phyloP scores from a whole-genome alignment of 2,797 vertebrate species.

The Rhinichthys osculus region DNA sequence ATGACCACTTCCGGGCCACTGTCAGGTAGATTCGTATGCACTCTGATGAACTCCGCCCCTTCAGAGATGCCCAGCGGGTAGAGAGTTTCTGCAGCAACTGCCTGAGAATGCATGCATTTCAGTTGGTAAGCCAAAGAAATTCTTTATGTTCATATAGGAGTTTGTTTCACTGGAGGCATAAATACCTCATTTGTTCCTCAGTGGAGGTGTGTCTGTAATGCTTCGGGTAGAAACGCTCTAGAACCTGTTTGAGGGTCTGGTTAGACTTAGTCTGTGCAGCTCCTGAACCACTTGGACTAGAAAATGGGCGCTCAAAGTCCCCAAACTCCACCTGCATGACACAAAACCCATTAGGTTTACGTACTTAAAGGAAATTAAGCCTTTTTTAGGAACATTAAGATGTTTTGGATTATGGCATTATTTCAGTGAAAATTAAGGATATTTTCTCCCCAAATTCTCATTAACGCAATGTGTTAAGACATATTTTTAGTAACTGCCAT shows the following conservation, averaged over 20 bases:
- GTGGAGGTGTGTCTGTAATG: constrained; percentile 86
- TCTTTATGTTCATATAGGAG: neutral
- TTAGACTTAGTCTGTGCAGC: constrained; percentile 86
- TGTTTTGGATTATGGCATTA: neutral
- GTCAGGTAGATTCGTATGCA: constrained; percentile 95
- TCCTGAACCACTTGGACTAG: constrained; percentile 79
- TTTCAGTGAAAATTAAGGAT: neutral
- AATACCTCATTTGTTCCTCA: constrained; percentile 92
- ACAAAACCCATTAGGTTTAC: neutral
- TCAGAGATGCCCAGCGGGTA: constrained; percentile 91
- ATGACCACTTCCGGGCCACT: constrained; percentile 94
- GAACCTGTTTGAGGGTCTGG: constrained; percentile 91
- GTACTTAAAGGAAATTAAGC: neutral
- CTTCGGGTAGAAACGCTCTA: constrained; percentile 95
- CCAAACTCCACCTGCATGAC: constrained; percentile 89
- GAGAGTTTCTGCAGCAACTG: constrained; percentile 90
- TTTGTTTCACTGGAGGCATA: neutral
- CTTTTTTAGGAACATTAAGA: neutral
- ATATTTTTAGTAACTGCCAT: neutral
- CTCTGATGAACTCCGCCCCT: constrained; percentile 86
- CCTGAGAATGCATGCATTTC: constrained; percentile 68
- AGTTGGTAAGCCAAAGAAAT: neutral
- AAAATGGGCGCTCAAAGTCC: constrained; percentile 94
- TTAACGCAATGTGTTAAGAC: neutral
- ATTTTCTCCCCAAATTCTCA: neutral